These are phyloP conservation scores for Cataglyphis livida DNA, from an alignment of 2,888 invertebrate genomes.

Conservation along the genomic window DNA sequence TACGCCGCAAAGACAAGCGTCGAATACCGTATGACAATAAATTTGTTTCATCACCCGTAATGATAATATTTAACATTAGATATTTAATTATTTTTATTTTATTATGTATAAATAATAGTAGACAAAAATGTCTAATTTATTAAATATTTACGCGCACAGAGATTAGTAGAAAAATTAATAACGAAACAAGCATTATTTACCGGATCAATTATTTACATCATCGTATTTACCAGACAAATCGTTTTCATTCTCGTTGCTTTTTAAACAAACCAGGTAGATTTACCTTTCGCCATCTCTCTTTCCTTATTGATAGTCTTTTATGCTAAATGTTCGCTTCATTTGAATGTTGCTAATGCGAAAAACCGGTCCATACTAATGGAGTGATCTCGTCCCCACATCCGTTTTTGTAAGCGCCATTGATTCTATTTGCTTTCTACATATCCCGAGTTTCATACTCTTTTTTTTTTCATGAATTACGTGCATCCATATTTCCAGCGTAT, in stretches of 20 bases:
- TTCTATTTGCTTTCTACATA: slow-evolving; percentile 43
- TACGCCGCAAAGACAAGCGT: neutral
- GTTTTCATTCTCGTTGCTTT: slow-evolving; percentile 13
- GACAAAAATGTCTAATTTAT: neutral
- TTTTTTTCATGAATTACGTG: neutral
- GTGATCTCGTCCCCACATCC: slow-evolving; percentile 64
- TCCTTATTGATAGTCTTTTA: slow-evolving; percentile 80
- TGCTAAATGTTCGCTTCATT: slow-evolving; percentile 84
- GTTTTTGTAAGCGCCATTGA: slow-evolving; percentile 41
- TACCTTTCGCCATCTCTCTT: slow-evolving; percentile 58
- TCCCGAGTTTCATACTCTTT: slow-evolving; percentile 19
- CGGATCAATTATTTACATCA: no score
- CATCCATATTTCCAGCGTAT: neutral
- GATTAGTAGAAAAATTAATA: neutral
- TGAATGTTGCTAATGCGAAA: slow-evolving; percentile 85
- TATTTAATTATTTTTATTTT: neutral
- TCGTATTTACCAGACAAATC: slow-evolving; percentile 16
- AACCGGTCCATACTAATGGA: slow-evolving; percentile 85
- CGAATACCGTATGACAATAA: neutral
- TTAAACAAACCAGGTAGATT: slow-evolving; percentile 1
- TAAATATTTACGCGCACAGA: neutral
- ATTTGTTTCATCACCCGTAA: neutral
- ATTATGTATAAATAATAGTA: neutral
- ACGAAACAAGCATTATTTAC: neutral
- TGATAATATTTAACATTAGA: neutral